Evolutionary conservation across 30 jellyfish, hydroid and myxozoan species (phyloP), one percentile per base, ranked within the genome.

Genomic region (Phacellophora camtschatica): DNA sequence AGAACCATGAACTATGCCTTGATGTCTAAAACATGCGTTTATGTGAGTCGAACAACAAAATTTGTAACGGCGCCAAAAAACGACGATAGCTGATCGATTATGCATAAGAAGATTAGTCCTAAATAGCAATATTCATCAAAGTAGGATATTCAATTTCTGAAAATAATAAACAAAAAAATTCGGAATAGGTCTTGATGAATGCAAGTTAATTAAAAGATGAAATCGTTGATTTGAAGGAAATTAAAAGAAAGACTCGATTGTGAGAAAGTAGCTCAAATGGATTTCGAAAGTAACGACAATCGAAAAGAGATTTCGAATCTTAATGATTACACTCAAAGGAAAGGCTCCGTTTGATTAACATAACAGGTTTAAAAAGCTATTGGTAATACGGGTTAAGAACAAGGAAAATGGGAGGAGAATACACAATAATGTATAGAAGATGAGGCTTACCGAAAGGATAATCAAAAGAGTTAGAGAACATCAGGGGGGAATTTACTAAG

Each of bases 1-100:
- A n/a, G n/a, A n/a, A n/a, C n/a, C n/a, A n/a, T n/a, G n/a, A n/a
- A n/a, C n/a, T n/a, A n/a, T n/a, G n/a, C n/a, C n/a, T n/a, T n/a
- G n/a, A n/a, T n/a, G n/a, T n/a, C n/a, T n/a, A n/a, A n/a, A n/a
- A n/a, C n/a, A n/a, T n/a, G n/a, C n/a, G n/a, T n/a, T n/a, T n/a
- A n/a, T n/a, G n/a, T n/a, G n/a, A n/a, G n/a, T n/a, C n/a, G n/a
- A n/a, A n/a, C n/a, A n/a, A n/a, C n/a, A n/a, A n/a, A n/a, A n/a
- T n/a, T n/a, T 29, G 54, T 7, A 59, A 59, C 42, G 74, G 74
- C 74, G 74, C 74, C 74, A 36, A 23, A 4, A 25, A 20, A 5
- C 11, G n/a, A 46, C 1, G 27, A 36, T 24, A 59, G 23, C 74
- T 36, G 42, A 46, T 59, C 31, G 74, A 59, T 32, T 59, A 59